Base-by-base conservation (phyloP, 2,113 vertebrate species). In the Rallus limicola region DNA sequence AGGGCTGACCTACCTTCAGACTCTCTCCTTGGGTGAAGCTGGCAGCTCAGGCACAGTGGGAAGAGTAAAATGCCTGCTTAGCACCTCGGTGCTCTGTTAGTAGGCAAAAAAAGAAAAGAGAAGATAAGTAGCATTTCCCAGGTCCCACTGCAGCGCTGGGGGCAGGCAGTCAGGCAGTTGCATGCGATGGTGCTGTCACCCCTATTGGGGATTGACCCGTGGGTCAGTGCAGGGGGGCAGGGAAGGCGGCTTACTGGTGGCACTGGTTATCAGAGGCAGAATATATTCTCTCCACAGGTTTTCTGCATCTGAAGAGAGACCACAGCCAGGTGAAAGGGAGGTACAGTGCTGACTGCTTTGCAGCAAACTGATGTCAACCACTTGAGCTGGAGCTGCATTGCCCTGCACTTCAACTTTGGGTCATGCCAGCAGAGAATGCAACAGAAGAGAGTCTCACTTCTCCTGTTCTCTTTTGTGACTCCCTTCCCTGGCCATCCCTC, bases 181-280 rank as follows among this genome's bases (percentile, higher is more conserved):
- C 44, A 46, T 6, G 3, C 21, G 44, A 5, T 46, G 40, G 24
- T 33, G 16, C 34, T 63, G 1, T 1, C 9, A 63, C 7, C 59
- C 28, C 24, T 13, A 1, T 0, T 29, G 65, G 52, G 34, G 8
- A 40, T 4, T 2, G 10, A 15, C 34, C 19, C 12, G 16, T 36
- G 29, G 21, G 8, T 25, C 33, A 58, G 78, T 28, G 52, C 38
- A 56, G 48, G n/a, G 2, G 36, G 36, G 38, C 28, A 50, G 77
- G 29, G 68, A 55, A 70, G 40, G 36, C 5, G 1, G 9, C 6
- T 59, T 21, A 5, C 55, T 46, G 60, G 19, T 0, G 6, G 23
- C 60, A 24, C 36, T 82, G 52, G 42, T 56, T 52, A 55, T 13
- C 36, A 80, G 50, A 19, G 31, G 33, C 24, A 63, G 46, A 70